Conservation (phyloP, 2,113 vertebrate species). For the Collichthys lucidus region DNA sequence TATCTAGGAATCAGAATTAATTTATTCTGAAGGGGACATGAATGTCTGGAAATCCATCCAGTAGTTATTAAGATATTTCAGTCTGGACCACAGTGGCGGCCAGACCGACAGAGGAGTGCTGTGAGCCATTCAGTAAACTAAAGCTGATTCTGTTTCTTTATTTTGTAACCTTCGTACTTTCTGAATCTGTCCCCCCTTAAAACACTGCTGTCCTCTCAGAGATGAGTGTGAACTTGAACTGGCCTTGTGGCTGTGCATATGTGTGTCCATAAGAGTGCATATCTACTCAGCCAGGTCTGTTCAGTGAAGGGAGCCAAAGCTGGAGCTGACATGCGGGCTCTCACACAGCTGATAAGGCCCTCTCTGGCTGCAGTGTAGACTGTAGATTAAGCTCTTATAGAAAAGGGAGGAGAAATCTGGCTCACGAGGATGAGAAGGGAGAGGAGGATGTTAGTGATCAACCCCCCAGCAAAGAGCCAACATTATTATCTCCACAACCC, state of each 20-base stretch:
- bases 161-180: not conserved
- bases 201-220: constrained; percentile 7
- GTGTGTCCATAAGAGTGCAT: constrained; percentile 26
- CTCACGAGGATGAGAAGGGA: constrained; percentile 35
- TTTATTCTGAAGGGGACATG: too few relatives aligned
- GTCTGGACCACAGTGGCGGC: not conserved
- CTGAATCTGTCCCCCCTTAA: not conserved
- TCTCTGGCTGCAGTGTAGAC: constrained; percentile 43
- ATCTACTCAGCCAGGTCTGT: constrained; percentile 48
- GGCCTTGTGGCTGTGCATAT: constrained; percentile 17
- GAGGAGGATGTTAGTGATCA: constrained; percentile 42
- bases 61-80: not conserved
- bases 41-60: too few relatives aligned
- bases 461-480: constrained; percentile 24
- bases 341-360: constrained; percentile 66
- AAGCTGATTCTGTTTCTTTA: not conserved
- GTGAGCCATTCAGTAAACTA: not conserved
- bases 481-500: constrained; percentile 56
- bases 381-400: constrained; percentile 71
- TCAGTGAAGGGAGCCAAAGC: constrained; percentile 54
- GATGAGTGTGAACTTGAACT: constrained; percentile 43
- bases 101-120: not conserved
- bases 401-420: constrained; percentile 57
- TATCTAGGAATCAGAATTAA: not conserved
- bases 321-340: constrained; percentile 52